Conservation (phyloP, 2,888 invertebrate genomes). For the Diogma glabrata region DNA sequence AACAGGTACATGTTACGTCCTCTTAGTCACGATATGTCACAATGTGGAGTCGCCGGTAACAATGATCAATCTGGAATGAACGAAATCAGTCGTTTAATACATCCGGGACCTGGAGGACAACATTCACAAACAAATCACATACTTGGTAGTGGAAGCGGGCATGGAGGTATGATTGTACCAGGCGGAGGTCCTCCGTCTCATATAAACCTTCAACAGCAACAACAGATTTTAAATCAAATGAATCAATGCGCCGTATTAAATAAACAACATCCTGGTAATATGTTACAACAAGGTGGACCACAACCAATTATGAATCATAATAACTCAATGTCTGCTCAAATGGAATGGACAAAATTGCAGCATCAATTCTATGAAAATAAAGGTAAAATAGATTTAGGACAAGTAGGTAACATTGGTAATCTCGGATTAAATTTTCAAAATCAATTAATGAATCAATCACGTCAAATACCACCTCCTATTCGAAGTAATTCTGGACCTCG, state of each 20-base stretch:
- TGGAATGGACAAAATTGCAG: slow-evolving; percentile 87
- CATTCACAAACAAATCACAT: too few relatives aligned
- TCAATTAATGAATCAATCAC: neutral
- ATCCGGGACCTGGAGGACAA: too few relatives aligned
- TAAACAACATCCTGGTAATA: neutral
- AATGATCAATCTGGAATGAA: too few relatives aligned
- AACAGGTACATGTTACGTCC: too few relatives aligned
- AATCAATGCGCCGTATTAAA: neutral
- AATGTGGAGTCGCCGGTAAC: too few relatives aligned
- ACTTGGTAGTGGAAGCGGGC: too few relatives aligned
- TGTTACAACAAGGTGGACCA: slow-evolving; percentile 17
- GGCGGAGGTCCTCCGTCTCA: slow-evolving; percentile 13
- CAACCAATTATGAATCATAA: too few relatives aligned
- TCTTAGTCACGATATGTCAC: too few relatives aligned
- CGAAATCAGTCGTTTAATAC: too few relatives aligned
- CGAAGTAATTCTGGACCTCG: slow-evolving; percentile 30
- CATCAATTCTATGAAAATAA: slow-evolving; percentile 70
- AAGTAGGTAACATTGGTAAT: neutral
- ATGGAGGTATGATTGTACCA: slow-evolving; percentile 12
- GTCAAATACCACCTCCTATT: slow-evolving; percentile 10
- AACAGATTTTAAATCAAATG: slow-evolving; percentile 24
- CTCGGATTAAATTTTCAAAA: neutral
- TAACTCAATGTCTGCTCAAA: slow-evolving; percentile 46
- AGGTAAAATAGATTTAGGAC: slow-evolving; percentile 29
- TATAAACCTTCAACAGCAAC: slow-evolving; percentile 14